Evolutionary conservation across 2,797 vertebrate species (phyloP), one percentile per base, ranked within the genome.

Genomic region (Chanos chanos): DNA sequence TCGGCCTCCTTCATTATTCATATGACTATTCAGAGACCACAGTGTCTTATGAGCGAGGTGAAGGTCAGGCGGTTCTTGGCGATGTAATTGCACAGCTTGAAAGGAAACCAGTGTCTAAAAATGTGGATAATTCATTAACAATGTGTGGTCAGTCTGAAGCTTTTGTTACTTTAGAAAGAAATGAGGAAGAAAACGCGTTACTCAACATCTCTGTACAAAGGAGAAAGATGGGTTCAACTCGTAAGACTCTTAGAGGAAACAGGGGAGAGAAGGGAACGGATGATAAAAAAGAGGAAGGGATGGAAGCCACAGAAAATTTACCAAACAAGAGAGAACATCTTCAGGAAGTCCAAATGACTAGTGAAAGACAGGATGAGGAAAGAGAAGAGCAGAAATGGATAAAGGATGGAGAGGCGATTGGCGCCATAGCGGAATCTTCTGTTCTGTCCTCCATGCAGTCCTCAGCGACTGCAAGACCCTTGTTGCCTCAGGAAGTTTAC

Each of bases 161-260:
- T 15, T 15, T 27, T 3, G n/a, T n/a, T n/a, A n/a, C n/a, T n/a
- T n/a, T n/a, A n/a, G n/a, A n/a, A n/a, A n/a, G n/a, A n/a, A 21
- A 19, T 34, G 13, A 7, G 4, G 41, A 52, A 15, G 49, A 34
- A 54, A 19, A 9, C 28, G 51, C 2, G 4, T 22, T 22, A n/a
- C 13, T 34, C 8, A 49, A 36, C 31, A 28, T 4, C 16, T 21
- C 49, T 56, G 60, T 24, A 21, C 72, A 49, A 28, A 52, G 51
- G 33, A 64, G 30, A 24, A 71, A 25, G 25, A 61, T 52, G 27
- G 62, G 53, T 2, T 66, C 48, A 31, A 64, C 19, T 7, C 58
- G 54, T 25, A 67, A 19, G 22, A 53, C 34, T 58, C 33, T 44
- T 4, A 13, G 13, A 39, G 60, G 12, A 45, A 31, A 51, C 27